Conservation (phyloP, 37 sponge, comb jelly and placozoan genomes). For the Halichondria panicea region DNA sequence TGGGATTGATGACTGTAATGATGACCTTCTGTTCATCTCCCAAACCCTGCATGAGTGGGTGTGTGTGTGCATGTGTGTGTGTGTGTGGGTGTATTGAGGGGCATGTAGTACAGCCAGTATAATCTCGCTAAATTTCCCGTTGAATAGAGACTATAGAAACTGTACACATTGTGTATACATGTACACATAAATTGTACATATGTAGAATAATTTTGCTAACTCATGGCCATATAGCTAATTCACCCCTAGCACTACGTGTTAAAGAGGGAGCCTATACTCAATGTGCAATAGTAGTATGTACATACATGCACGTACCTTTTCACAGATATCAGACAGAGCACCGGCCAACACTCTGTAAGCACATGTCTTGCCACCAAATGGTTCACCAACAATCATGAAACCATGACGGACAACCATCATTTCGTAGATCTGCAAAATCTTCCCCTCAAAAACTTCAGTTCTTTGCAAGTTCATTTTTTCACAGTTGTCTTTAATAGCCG, state of each 20-base stretch:
- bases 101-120: no score
- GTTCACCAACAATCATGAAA: conserved; percentile 99
- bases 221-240: no score
- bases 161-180: no score
- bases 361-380: conserved; percentile 98
- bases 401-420: conserved; percentile 99
- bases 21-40: conserved; percentile 94
- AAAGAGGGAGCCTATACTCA: neutral
- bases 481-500: conserved; percentile 85
- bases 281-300: neutral
- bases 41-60: conserved; percentile 37
- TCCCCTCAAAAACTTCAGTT: conserved; percentile 82
- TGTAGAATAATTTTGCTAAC: no score
- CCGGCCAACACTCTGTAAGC: conserved; percentile 95
- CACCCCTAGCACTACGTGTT: neutral
- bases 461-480: conserved; percentile 87
- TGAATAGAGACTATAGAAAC: no score
- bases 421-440: conserved; percentile 93
- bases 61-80: neutral
- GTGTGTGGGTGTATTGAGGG: no score
- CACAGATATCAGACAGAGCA: conserved; percentile 89
- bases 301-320: conserved; percentile 60
- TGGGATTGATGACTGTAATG: conserved; percentile 98
- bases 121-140: no score
- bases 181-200: no score